Base-by-base conservation (phyloP, 2,888 invertebrate species). In the Coelinius sp. region DNA sequence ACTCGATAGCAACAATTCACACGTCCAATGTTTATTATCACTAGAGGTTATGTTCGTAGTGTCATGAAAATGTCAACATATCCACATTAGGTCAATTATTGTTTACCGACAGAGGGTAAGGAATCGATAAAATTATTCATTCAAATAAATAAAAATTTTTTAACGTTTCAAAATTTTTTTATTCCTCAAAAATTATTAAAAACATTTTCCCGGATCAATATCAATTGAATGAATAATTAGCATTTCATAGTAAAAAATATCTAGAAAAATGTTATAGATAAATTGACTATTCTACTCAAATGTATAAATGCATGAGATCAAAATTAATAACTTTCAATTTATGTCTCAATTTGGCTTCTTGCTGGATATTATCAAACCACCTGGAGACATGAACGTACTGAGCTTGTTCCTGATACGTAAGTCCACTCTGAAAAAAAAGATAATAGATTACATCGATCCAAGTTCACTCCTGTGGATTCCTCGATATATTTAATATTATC, bases 361-460 rank as follows among this genome's bases (percentile, higher is more conserved):
- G 91, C 82, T 95, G 94, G 71, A 95, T 87, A 82, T 94, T 93
- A 84, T 93, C 93, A 77, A 91, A 93, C 95, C 95, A 95, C 79
- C 95, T 89, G 49, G 94, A 94, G 0, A 95, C 85, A 83, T 94
- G 91, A 24, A 94, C 82, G 73, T 91, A 90, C 66, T 91, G 91
- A 80, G 94, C 94, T 80, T 92, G 92, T 66, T 94, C 94, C 72
- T 90, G 87, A 24, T 91, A 88, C 8, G 90, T 89, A 12, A 94
- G 88, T 17, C 90, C 89, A 80, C 90, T 91, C 94, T 94, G 88
- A 76, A 91, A 91, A 76, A 78, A 82, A 76, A 70, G 14, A 53
- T 71, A 63, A 71, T 46, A 77, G 76, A 79, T 78, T 80, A 77
- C 63, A 77, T 78, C 77, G 78, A 80, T 80, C 77, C 66, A 44